These are phyloP conservation scores for Oxytorus armatus DNA, from an alignment of 2,888 invertebrate genomes.

Conservation along the genomic window DNA sequence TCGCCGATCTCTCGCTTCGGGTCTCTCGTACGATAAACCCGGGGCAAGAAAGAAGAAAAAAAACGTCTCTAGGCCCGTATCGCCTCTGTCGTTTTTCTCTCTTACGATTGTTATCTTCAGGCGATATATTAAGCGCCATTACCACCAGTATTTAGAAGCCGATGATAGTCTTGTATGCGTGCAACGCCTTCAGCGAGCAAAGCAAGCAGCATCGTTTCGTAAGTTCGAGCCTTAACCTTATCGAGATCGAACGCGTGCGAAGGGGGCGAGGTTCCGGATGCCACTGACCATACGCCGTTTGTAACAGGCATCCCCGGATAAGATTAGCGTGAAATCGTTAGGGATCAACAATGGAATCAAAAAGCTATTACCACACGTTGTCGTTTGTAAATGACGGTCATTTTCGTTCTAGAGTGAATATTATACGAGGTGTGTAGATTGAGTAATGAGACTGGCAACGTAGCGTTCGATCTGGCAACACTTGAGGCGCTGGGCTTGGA, in stretches of 20 bases:
- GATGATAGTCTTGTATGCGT: slow-evolving; percentile 59
- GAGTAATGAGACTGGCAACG: too few species aligned
- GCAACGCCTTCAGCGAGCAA: slow-evolving; percentile 47
- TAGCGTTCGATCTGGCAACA: too few species aligned
- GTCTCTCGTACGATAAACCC: slow-evolving; percentile 49
- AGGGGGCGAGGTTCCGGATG: slow-evolving; percentile 62
- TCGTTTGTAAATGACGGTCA: not conserved
- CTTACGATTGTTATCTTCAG: slow-evolving; percentile 80
- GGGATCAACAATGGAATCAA: slow-evolving; percentile 14
- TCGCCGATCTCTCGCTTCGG: slow-evolving; percentile 32
- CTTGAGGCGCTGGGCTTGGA: too few species aligned
- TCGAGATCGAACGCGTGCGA: slow-evolving; percentile 68
- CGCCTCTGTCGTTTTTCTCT: slow-evolving; percentile 44
- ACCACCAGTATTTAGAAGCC: slow-evolving; percentile 81
- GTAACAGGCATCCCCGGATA: slow-evolving; percentile 17
- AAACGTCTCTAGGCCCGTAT: slow-evolving; percentile 68
- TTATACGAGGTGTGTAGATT: too few species aligned
- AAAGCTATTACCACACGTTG: not conserved
- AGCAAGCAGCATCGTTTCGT: slow-evolving; percentile 18
- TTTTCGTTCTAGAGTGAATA: not conserved
- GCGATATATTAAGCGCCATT: slow-evolving; percentile 82
- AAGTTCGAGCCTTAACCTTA: slow-evolving; percentile 64
- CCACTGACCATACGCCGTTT: slow-evolving; percentile 38
- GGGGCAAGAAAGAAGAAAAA: too few species aligned
- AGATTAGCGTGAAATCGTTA: slow-evolving; percentile 38